Conservation (phyloP, 2,113 vertebrate genomes). For the Catagonus wagneri region DNA sequence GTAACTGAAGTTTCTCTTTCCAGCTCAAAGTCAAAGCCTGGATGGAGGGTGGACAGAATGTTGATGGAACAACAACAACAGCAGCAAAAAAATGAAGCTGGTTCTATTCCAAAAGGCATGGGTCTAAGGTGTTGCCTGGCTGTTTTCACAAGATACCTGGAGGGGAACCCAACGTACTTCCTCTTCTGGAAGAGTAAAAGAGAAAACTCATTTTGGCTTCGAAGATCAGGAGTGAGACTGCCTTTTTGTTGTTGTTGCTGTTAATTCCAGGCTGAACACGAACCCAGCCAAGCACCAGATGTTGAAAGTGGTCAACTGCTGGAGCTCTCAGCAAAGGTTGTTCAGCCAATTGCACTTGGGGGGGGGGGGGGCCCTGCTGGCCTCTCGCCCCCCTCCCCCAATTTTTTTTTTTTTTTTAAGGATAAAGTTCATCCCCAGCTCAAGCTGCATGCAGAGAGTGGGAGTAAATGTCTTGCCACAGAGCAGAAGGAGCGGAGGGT, state of each 20-base stretch:
- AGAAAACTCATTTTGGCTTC: conserved; percentile 54
- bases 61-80: not conserved
- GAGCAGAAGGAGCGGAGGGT: conserved; percentile 51
- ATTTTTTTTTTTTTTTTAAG: conserved; percentile 29
- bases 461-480: conserved; percentile 64
- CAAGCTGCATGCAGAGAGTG: conserved; percentile 64
- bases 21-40: not conserved
- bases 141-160: conserved; percentile 58
- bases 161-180: conserved; percentile 6
- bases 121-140: conserved; percentile 8
- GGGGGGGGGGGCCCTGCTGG: not conserved
- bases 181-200: conserved; percentile 53
- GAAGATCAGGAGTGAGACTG: conserved; percentile 59
- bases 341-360: conserved; percentile 13
- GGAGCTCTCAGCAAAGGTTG: conserved; percentile 64
- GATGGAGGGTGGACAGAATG: not conserved
- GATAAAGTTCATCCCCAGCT: conserved; percentile 66
- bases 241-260: conserved; percentile 13
- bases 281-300: conserved; percentile 79
- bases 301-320: conserved; percentile 69
- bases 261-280: conserved; percentile 46
- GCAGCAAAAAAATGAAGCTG: not conserved
- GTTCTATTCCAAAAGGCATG: not conserved
- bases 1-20: not conserved
- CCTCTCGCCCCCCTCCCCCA: not conserved